Evolutionary conservation across 2,113 vertebrate species (phyloP), one percentile per base, ranked within the genome.

Genomic region (Microtus montanus): DNA sequence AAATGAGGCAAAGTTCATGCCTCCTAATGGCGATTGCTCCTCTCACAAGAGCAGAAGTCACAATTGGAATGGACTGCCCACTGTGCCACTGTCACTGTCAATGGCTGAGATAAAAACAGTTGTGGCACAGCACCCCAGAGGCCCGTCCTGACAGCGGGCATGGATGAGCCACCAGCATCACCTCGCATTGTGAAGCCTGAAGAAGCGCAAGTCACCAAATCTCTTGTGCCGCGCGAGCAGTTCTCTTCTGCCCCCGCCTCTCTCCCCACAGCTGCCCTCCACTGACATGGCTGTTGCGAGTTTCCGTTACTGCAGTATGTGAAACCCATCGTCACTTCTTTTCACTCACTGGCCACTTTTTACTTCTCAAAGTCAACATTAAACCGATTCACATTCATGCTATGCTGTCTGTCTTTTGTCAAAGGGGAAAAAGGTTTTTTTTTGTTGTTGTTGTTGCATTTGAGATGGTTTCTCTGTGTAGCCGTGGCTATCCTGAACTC

Each of bases 1-100:
- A 97, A 98, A 98, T 63, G 89, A 94, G 68, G 91, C 80, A 95
- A 95, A 93, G 90, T 78, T 96, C 85, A 61, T 90, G 41, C 85
- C 75, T 96, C 93, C 78, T 80, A 87, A 63, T 85, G 90, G 22
- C 84, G 87, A 88, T 95, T 91, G 94, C 91, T 91, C 89, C 94
- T 89, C 84, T 85, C 41, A 64, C 66, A 92, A 88, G 74, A 96
- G 75, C 88, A 77, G 82, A 95, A 94, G 70, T 85, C 95, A 92
- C 74, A 87, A 94, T 87, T 87, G 64, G 33, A 84, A 47, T 38
- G 61, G 80, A 71, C 22, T 88, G 78, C 90, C 74, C 86, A 91
- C 89, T 90, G 90, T 85, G 61, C 82, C 77, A 41, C 54, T 87
- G 92, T 74, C 89, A 75, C 17, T 89, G 52, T 93, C 95, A 93